Evolutionary conservation across 1,140 invertebrate genomes (phyloP).

Genomic region (Eubasilissa regina): DNA sequence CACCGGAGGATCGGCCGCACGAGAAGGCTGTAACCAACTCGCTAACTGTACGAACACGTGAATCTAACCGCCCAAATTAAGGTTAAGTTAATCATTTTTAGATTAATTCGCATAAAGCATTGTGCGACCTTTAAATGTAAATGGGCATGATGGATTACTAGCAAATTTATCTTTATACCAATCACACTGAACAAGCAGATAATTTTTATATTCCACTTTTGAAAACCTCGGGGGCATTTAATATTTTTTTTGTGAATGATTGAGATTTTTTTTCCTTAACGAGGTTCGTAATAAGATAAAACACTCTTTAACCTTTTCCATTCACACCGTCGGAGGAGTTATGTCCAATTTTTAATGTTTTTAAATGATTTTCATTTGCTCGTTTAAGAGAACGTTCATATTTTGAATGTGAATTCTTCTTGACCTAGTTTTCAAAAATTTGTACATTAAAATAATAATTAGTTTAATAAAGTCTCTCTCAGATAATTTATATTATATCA

Average conservation of each 20-base stretch:
- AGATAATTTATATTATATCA: too few relatives aligned
- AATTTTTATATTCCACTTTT: conserved; percentile 18
- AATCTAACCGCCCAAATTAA: conserved; percentile 19
- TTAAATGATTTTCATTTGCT: too few relatives aligned
- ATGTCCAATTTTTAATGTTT: not conserved
- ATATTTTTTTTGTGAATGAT: conserved; percentile 28
- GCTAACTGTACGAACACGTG: not conserved
- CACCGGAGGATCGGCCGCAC: not conserved
- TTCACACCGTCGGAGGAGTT: not conserved
- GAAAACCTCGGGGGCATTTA: not conserved
- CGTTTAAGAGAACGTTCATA: too few relatives aligned
- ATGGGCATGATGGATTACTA: conserved; percentile 28
- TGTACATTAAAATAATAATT: too few relatives aligned
- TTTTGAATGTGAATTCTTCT: too few relatives aligned
- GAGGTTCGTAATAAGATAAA: not conserved
- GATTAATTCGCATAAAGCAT: conserved; percentile 22
- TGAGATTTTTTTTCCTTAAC: conserved; percentile 5
- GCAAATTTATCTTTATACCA: conserved; percentile 26
- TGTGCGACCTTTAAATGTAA: conserved; percentile 10
- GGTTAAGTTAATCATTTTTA: conserved; percentile 26
- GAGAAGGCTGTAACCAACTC: conserved; percentile 16
- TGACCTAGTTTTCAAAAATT: too few relatives aligned
- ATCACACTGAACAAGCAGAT: conserved; percentile 16
- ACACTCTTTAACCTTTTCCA: not conserved
- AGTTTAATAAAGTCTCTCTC: too few relatives aligned